Percentiles rank a stretch among this genome's conserved stretches.
phyloP scores from a whole-genome alignment of 2,797 vertebrate species.

The Lepilemur ruficaudatus region DNA sequence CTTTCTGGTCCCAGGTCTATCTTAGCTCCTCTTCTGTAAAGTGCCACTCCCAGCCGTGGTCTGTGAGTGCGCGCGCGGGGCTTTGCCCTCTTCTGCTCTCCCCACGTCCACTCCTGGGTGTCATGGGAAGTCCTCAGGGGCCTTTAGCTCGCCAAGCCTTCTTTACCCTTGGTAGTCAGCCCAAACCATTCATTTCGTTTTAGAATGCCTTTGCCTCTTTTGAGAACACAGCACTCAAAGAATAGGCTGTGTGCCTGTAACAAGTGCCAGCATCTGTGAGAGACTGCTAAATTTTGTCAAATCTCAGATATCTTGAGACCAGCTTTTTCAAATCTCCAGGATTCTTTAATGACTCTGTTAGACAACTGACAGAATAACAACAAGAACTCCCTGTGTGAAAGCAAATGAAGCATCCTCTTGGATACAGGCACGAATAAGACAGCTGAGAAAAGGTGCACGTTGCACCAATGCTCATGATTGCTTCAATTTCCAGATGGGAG shows the following conservation, averaged over 20 bases:
- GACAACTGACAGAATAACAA: neutral
- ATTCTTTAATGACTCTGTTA: neutral
- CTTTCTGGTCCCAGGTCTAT: neutral
- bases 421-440: neutral
- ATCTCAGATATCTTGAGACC: neutral
- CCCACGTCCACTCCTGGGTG: neutral
- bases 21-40: neutral
- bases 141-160: neutral
- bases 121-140: neutral
- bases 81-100: neutral
- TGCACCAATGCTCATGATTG: neutral
- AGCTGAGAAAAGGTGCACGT: neutral
- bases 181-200: neutral
- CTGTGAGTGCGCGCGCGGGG: neutral
- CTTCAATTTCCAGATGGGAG: neutral
- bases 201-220: conserved; percentile 46
- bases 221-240: neutral
- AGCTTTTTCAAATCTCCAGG: neutral
- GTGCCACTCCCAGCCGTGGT: neutral
- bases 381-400: neutral
- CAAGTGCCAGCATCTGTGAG: neutral
- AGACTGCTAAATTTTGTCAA: conserved; percentile 18
- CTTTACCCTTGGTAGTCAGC: neutral
- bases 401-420: neutral
- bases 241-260: neutral